Evolutionary conservation across 2,113 vertebrate species (phyloP), one percentile per base, ranked within the genome.

Genomic region (Paracanthobrama guichenoti): DNA sequence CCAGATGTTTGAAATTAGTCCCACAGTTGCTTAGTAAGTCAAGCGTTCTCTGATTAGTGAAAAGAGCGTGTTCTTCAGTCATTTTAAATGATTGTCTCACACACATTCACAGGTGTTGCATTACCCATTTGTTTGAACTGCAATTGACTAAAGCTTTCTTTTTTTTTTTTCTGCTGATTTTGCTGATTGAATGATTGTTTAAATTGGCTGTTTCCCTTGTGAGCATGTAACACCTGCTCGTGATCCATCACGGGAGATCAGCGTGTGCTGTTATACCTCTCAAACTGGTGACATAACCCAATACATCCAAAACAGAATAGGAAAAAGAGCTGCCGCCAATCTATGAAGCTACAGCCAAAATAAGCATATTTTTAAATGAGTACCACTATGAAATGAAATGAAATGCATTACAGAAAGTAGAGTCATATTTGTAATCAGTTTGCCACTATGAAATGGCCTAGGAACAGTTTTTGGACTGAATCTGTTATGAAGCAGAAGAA

Each of bases 151-250:
- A 60, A 88, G 86, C 88, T 85, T 82, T 55, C 82, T 69, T 14
- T 71, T 72, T 60, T 60, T 55, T 57, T 86, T 90, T 85, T 87
- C 87, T 85, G 80, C 81, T 88, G 77, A 86, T 88, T 85, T 82
- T 86, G 79, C 86, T 89, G 89, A 86, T 90, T 88, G 75, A 83
- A 83, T 86, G 77, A 87, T 89, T 89, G 85, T 87, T 89, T 69
- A 78, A 87, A 78, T 71, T 81, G 66, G 55, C 53, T 80, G 50
- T 79, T 80, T 80, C 44, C 66, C 84, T 18, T 12, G 53, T 73
- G 39, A 84, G 69, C 28, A 46, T 39, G 66, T 26, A 84, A 67
- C 79, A 74, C 67, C 66, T 74, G 71, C 74, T 67, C 13, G 48
- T 81, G 83, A 79, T 76, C 62, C 80, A 60, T 81, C 79, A 81